phyloP scores from a whole-genome alignment of 53 echinoderm and acorn worm genomes.

The Holothuria leucospilota region DNA sequence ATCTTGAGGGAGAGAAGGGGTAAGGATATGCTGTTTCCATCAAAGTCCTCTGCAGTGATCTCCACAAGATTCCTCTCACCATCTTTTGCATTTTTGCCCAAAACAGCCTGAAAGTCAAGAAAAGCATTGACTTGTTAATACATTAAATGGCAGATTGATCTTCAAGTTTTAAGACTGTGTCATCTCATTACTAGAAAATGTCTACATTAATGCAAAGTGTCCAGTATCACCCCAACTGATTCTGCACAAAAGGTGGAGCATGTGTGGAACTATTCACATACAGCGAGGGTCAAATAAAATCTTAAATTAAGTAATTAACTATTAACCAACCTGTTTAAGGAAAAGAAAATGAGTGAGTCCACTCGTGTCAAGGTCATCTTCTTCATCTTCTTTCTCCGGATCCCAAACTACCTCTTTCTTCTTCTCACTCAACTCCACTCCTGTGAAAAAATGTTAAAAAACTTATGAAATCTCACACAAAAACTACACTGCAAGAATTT shows the following conservation, averaged over 20 bases:
- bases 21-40: slow-evolving; percentile 70
- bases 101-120: slow-evolving; percentile 70
- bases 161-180: too few relatives aligned
- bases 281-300: too few relatives aligned
- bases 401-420: slow-evolving; percentile 76
- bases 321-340: slow-evolving; percentile 77
- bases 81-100: slow-evolving; percentile 70
- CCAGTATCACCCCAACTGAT: too few relatives aligned
- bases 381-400: slow-evolving; percentile 77
- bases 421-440: slow-evolving; percentile 56
- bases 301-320: too few relatives aligned
- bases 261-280: too few relatives aligned
- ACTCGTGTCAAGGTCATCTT: slow-evolving; percentile 71
- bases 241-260: too few relatives aligned
- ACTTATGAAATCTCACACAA: neutral
- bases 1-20: slow-evolving; percentile 87
- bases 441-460: slow-evolving; percentile 10
- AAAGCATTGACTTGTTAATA: neutral
- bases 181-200: too few relatives aligned
- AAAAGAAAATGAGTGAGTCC: slow-evolving; percentile 81
- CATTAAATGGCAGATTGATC: too few relatives aligned
- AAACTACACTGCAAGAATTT: too few relatives aligned
- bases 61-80: slow-evolving; percentile 85
- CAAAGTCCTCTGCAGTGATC: slow-evolving; percentile 75
- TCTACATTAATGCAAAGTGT: too few relatives aligned